These are phyloP conservation scores for Desoria tigrina DNA, from an alignment of 2,888 invertebrate genomes.

Conservation along the genomic window DNA sequence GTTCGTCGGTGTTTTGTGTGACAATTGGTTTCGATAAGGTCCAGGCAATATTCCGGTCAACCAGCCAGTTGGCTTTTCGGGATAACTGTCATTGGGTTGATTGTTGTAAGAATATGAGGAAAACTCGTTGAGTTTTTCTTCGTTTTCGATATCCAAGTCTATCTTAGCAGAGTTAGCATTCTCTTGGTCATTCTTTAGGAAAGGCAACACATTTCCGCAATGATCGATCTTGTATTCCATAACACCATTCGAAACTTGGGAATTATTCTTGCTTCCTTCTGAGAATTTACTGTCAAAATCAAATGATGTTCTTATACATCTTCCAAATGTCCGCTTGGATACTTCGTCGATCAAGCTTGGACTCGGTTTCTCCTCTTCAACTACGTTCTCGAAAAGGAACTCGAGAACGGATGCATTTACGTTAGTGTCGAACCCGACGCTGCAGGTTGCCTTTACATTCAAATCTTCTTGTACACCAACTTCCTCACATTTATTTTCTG, in stretches of 20 bases:
- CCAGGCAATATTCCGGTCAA: constrained; percentile 8
- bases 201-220: no score
- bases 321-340: neutral
- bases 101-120: neutral
- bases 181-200: neutral
- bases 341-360: constrained; percentile 3
- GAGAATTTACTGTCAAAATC: no score
- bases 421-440: neutral
- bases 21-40: neutral
- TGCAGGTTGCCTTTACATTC: neutral
- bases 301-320: neutral
- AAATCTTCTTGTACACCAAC: no score
- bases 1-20: neutral
- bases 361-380: neutral
- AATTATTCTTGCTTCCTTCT: no score
- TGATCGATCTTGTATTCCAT: no score
- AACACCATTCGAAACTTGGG: no score
- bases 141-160: constrained; percentile 10
- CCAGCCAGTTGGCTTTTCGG: neutral
- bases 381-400: neutral
- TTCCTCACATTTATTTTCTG: no score
- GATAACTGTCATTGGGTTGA: no score
- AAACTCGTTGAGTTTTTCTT: neutral
- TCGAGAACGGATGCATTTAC: neutral
- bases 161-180: no score